Evolutionary conservation across 2,797 vertebrate species (phyloP).

Genomic region (Clarias fuscus): DNA sequence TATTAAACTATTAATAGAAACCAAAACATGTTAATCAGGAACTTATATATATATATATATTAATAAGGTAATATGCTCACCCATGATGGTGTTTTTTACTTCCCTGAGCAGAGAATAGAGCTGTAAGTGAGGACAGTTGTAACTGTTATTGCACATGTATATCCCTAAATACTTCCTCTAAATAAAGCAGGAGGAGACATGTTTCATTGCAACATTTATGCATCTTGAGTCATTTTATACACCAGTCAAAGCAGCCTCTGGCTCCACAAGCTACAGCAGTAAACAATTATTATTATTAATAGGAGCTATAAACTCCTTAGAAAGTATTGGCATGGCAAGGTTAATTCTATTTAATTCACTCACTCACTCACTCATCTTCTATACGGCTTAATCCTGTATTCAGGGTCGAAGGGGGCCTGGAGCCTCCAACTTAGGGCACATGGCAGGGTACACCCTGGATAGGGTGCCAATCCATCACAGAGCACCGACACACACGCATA

Average conservation of each 20-base stretch:
- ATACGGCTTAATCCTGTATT: no score
- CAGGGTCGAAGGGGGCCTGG: no score
- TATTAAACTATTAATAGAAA: background rate
- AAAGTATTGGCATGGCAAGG: background rate
- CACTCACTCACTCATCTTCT: no score
- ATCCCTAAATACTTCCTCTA: constrained; percentile 25
- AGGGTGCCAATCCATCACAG: no score
- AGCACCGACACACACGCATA: no score
- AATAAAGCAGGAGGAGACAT: background rate
- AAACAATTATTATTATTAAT: no score
- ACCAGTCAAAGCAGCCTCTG: background rate
- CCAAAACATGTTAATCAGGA: background rate
- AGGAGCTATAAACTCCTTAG: background rate
- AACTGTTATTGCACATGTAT: background rate
- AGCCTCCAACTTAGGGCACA: no score
- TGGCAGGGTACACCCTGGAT: no score
- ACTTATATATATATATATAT: no score
- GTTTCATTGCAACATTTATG: background rate
- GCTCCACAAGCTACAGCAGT: background rate
- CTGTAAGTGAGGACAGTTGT: background rate
- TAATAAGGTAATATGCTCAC: constrained; percentile 27
- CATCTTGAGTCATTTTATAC: background rate
- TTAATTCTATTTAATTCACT: background rate
- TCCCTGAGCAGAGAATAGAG: background rate
- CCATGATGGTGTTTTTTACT: constrained; percentile 29